Percentiles rank a stretch among this genome's conserved stretches.
Conservation (phyloP, 2,888 invertebrate species). For the Meghimatium bilineatum region DNA sequence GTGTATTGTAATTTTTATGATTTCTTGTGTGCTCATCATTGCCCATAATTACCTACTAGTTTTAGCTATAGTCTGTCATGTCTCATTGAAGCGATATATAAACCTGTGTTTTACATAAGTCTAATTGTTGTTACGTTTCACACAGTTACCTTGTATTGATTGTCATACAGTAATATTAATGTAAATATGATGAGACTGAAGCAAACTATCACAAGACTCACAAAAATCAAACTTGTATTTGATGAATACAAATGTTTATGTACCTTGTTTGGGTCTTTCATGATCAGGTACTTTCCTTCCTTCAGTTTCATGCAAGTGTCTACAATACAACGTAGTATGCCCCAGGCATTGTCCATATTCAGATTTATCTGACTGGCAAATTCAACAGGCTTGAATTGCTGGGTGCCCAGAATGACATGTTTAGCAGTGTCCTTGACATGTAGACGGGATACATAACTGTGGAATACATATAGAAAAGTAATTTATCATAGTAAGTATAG, state of each 20-base stretch:
- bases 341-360: slow-evolving; percentile 99
- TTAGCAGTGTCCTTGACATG: slow-evolving; percentile 95
- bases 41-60: too few species aligned
- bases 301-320: slow-evolving; percentile 98
- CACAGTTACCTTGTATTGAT: too few species aligned
- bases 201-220: too few species aligned
- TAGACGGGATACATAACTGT: slow-evolving; percentile 93
- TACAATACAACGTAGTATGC: slow-evolving; percentile 95
- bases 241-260: slow-evolving; percentile 5
- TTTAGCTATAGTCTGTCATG: too few species aligned
- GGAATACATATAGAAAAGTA: not conserved
- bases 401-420: slow-evolving; percentile 95
- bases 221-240: not conserved
- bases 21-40: too few species aligned
- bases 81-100: too few species aligned
- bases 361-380: slow-evolving; percentile 99
- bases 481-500: too few species aligned
- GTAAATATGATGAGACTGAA: too few species aligned
- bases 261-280: slow-evolving; percentile 98
- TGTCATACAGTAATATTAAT: too few species aligned
- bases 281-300: slow-evolving; percentile 94
- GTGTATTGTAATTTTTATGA: too few species aligned
- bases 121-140: too few species aligned
- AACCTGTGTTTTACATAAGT: too few species aligned
- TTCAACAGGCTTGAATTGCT: slow-evolving; percentile 98